phyloP scores from a whole-genome alignment of 2,797 vertebrate genomes.

The Vultur gryphus region DNA sequence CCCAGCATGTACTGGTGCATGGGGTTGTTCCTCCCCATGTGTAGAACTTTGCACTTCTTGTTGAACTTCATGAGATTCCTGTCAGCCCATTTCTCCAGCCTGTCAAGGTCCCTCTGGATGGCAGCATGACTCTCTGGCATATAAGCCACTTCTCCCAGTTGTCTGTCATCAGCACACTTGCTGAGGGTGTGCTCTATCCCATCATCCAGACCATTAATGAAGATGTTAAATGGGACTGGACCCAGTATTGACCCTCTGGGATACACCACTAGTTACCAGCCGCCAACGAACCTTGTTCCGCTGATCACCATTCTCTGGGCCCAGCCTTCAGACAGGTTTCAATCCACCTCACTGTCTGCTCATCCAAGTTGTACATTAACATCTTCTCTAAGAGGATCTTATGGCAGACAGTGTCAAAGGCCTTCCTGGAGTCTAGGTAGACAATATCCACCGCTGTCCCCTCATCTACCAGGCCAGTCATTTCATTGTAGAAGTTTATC shows the following conservation, averaged over 20 bases:
- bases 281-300: background rate
- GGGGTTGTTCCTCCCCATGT: background rate
- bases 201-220: background rate
- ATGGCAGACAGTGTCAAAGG: background rate
- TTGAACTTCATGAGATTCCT: background rate
- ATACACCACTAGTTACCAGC: background rate
- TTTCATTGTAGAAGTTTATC: background rate
- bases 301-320: background rate
- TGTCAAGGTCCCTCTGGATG: background rate
- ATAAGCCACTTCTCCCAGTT: background rate
- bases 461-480: background rate
- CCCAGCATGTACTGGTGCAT: background rate
- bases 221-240: background rate
- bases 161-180: background rate
- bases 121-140: background rate
- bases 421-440: background rate
- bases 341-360: background rate
- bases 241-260: background rate
- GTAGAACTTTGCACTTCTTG: background rate
- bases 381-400: background rate
- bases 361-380: background rate
- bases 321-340: background rate
- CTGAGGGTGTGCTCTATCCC: background rate
- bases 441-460: background rate
- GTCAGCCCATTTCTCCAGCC: background rate